A percentile compares a stretch with the other conserved stretches of the same genome.
These are phyloP conservation scores for Eriocheir sinensis DNA, from an alignment of 1,140 invertebrate species.

Conservation along the genomic window DNA sequence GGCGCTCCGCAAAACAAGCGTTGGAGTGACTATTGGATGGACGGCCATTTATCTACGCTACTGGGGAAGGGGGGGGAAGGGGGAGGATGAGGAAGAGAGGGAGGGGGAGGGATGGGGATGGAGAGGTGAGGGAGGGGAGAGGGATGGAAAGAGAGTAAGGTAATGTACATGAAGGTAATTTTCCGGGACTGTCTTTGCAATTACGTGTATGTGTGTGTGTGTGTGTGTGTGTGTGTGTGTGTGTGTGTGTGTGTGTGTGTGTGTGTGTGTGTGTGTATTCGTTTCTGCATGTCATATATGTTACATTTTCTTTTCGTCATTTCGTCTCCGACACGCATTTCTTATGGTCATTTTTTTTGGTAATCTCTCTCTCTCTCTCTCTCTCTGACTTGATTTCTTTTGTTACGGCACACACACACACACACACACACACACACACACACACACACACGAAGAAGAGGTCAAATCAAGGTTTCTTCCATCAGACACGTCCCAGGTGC, in stretches of 20 bases:
- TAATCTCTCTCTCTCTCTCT: no score
- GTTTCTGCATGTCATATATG: neutral
- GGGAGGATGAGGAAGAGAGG: neutral
- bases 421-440: no score
- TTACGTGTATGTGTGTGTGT: conserved; percentile 19
- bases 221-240: conserved; percentile 1
- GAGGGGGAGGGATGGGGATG: neutral
- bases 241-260: neutral
- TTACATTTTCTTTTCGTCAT: neutral
- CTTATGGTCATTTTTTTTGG: no score
- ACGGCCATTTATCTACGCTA: neutral
- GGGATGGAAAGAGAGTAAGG: neutral
- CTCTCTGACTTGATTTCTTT: no score
- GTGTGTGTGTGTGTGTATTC: neutral
- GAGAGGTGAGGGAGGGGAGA: neutral
- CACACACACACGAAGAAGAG: no score
- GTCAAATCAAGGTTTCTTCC: no score
- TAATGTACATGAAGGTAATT: neutral
- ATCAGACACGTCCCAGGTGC: no score
- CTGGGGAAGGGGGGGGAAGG: neutral
- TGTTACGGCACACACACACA: no score
- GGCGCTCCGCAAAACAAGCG: neutral
- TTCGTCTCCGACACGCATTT: no score
- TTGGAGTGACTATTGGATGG: neutral
- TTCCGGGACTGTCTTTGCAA: neutral